These are phyloP conservation scores for Eledona agricola DNA, from an alignment of 2,888 invertebrate species.

Conservation along the genomic window DNA sequence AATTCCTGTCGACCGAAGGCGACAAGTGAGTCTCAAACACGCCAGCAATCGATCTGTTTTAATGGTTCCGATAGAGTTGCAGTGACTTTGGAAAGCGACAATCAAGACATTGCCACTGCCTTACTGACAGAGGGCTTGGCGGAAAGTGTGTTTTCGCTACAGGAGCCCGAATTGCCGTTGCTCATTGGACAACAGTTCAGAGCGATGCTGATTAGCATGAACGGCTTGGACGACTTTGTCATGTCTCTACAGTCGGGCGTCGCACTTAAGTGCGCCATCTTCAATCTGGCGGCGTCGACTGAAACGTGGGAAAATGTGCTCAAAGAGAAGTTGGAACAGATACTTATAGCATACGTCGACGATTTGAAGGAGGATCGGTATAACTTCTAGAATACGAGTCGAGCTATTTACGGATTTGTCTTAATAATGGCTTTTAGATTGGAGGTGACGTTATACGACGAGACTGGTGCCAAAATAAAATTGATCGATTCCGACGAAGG, in stretches of 20 bases:
- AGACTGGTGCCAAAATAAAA: conserved; percentile 63
- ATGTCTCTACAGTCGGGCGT: conserved; percentile 62
- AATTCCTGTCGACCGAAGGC: conserved; percentile 64
- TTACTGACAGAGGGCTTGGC: conserved; percentile 52
- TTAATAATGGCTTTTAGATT: conserved; percentile 65
- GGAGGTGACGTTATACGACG: conserved; percentile 71
- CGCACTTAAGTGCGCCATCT: conserved; percentile 64
- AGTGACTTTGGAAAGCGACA: conserved; percentile 49
- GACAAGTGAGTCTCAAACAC: conserved; percentile 59
- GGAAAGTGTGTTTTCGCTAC: conserved; percentile 9
- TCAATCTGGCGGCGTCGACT: conserved; percentile 63
- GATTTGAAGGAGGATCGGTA: conserved; percentile 62
- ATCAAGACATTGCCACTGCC: conserved; percentile 46
- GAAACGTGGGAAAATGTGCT: conserved; percentile 64
- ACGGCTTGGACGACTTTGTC: conserved; percentile 60
- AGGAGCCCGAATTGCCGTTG: conserved; percentile 56
- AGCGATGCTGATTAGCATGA: conserved; percentile 61
- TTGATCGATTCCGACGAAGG: conserved; percentile 67
- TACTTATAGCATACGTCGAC: conserved; percentile 63
- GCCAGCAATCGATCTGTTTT: conserved; percentile 22
- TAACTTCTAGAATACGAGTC: too few species aligned
- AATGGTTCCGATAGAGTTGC: conserved; percentile 44
- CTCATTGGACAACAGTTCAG: conserved; percentile 62
- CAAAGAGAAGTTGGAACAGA: conserved; percentile 64
- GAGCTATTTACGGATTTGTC: conserved; percentile 38